phyloP scores from a whole-genome alignment of 2,113 vertebrate genomes.

The Lamprologus tigripictilis region DNA sequence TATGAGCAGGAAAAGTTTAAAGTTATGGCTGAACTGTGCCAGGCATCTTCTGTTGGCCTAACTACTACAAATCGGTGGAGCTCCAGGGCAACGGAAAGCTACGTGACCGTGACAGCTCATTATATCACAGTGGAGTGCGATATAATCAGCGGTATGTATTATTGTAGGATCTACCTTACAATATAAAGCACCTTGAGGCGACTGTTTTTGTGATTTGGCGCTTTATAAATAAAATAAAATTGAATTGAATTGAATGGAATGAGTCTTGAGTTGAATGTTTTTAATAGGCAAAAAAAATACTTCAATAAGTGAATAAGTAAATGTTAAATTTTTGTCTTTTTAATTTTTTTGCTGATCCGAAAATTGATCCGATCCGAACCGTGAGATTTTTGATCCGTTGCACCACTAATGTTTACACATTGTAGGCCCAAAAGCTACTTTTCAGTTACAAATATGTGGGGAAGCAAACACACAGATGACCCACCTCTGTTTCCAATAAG shows the following conservation, averaged over 20 bases:
- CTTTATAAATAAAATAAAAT: neutral
- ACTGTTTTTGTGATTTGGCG: neutral
- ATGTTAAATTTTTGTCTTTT: neutral
- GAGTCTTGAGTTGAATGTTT: neutral
- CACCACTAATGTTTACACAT: neutral
- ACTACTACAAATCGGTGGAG: too few species aligned
- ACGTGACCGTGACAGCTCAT: too few species aligned
- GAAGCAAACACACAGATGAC: neutral
- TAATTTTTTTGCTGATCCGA: rapidly evolving
- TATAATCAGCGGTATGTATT: neutral
- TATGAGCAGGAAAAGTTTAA: too few species aligned
- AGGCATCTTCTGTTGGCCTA: too few species aligned
- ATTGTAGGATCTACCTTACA: neutral
- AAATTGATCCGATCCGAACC: neutral
- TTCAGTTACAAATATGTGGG: neutral
- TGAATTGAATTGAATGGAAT: neutral
- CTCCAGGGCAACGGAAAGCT: too few species aligned
- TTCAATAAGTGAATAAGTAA: neutral
- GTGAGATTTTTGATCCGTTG: neutral
- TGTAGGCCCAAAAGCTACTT: neutral
- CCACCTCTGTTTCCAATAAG: neutral
- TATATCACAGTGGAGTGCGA: too few species aligned
- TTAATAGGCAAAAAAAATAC: neutral
- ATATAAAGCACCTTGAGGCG: neutral
- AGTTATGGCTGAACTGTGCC: too few species aligned